These are phyloP conservation scores for Ancistrus triradiatus DNA, from an alignment of 2,113 vertebrate species.

Conservation along the genomic window DNA sequence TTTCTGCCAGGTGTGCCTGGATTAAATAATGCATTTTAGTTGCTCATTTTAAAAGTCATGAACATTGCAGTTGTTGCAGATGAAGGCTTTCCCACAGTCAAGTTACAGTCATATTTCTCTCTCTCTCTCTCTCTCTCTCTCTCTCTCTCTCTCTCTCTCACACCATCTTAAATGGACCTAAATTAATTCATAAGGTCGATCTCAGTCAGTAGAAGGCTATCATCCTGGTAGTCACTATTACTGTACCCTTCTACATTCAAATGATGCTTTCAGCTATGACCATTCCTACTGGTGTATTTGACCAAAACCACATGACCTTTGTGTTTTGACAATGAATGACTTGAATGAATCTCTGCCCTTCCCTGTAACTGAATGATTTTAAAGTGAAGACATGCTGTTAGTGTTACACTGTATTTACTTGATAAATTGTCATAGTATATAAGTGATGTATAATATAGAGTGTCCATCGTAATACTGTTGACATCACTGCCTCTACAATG, in stretches of 20 bases:
- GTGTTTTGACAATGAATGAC: no score
- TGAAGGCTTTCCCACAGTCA: background rate
- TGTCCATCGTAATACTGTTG: slow-evolving; percentile 3
- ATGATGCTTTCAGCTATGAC: background rate
- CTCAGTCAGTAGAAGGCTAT: no score
- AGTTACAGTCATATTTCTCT: background rate
- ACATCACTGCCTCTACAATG: slow-evolving; percentile 8
- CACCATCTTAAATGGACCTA: no score
- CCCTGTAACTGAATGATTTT: slow-evolving; percentile 9
- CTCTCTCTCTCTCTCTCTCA: no score
- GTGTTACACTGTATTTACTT: no score
- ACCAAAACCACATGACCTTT: slow-evolving; percentile 18
- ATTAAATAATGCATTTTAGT: background rate
- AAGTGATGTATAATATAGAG: slow-evolving; percentile 1
- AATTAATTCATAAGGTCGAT: no score
- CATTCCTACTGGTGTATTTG: slow-evolving; percentile 24
- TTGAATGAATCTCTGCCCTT: no score
- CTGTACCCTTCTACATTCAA: background rate
- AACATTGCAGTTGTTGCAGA: background rate
- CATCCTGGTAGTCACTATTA: background rate
- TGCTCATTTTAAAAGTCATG: background rate
- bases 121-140: background rate
- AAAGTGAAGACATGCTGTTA: background rate
- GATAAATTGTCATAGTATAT: background rate
- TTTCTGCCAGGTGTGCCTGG: no score